Evolutionary conservation across 2,888 invertebrate species (phyloP), one percentile per base, ranked within the genome.

Genomic region (Epirrhoe alternata): DNA sequence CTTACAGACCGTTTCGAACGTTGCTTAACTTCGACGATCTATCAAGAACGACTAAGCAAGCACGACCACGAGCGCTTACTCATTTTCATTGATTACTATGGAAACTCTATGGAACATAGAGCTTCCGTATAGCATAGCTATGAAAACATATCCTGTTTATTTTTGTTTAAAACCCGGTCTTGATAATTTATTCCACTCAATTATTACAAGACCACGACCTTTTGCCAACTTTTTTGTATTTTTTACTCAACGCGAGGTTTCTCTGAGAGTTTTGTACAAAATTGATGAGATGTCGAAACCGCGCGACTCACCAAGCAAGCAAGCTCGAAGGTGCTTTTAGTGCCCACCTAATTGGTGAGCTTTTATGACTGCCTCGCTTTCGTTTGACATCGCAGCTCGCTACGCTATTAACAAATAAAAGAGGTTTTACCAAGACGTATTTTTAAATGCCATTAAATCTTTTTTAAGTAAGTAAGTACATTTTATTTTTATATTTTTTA

Each of bases 311-410:
- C 82, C 82, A 85, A 84, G 85, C 85, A 85, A 84, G 82, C 85
- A 77, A 75, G 77, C 89, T 82, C 90, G 89, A 88, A 91, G 93
- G 92, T 93, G 93, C 94, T 94, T 94, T 94, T 94, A 94, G 92
- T 83, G 86, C 88, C 58, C 58, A 58, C 35, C 85, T 94, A 94
- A 94, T 94, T 94, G 94, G 90, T 86, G 82, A 88, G 94, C 94
- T 94, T 94, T 94, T 93, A 94, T 93, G 93, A 93, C 90, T 89
- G 80, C 89, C 90, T 87, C 86, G 84, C 84, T 84, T 89, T 90
- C 89, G 88, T 90, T 90, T 89, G 87, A 88, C 89, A 81, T 87
- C 86, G 83, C 80, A 74, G 74, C 79, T 71, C 74, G 79, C 77
- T 79, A 76, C 74, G 71, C 59, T 74, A 67, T 58, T 53, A 63